These are phyloP conservation scores for Rhagium mordax DNA, from an alignment of 2,888 invertebrate genomes.

Conservation along the genomic window DNA sequence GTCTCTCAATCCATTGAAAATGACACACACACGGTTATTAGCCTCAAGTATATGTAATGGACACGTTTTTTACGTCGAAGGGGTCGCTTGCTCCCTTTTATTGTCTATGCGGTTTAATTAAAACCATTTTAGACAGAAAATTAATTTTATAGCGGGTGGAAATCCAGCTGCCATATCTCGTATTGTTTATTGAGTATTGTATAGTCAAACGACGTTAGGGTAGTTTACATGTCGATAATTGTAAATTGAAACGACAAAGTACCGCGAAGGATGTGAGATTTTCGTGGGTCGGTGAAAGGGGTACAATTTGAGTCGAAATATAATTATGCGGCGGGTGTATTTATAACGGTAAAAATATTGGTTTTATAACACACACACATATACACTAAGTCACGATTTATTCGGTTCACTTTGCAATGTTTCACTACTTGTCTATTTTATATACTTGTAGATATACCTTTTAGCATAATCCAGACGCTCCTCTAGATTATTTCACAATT, in stretches of 20 bases:
- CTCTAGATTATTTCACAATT: no score
- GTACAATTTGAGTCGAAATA: not conserved
- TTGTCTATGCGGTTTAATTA: constrained; percentile 29
- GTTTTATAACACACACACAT: no score
- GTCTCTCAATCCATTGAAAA: constrained; percentile 24
- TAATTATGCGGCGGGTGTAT: not conserved
- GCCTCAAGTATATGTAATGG: constrained; percentile 15
- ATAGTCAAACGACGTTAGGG: constrained; percentile 3
- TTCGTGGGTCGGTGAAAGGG: constrained; percentile 4
- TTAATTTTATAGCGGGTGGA: constrained; percentile 27
- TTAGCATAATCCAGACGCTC: no score
- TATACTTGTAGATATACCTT: no score
- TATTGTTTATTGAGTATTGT: constrained; percentile 19
- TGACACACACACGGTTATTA: constrained; percentile 16
- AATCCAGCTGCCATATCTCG: constrained; percentile 16
- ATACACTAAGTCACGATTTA: no score
- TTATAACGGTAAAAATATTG: not conserved
- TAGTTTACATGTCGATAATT: constrained; percentile 4
- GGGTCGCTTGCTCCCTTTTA: constrained; percentile 12
- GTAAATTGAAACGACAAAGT: not conserved
- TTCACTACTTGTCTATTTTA: no score
- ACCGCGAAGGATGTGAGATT: not conserved
- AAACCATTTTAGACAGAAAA: constrained; percentile 10
- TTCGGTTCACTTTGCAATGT: no score
- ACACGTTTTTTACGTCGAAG: constrained; percentile 5